Evolutionary conservation across 64 coral and sea anemone species (phyloP), one percentile per base, ranked within the genome.

Genomic region (Trachythela sp.): DNA sequence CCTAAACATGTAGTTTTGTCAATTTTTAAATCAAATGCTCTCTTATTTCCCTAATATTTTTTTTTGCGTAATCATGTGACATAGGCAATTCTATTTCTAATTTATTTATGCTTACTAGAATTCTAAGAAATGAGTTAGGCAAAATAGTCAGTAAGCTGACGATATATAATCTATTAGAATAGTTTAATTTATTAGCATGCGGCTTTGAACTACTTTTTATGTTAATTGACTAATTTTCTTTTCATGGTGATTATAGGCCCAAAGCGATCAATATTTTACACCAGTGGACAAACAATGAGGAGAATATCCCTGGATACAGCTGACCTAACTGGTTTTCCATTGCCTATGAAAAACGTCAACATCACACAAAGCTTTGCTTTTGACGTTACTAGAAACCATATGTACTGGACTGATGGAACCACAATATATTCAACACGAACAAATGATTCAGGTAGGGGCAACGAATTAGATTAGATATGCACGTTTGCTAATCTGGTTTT

Each of bases 321-420:
- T 64, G 56, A 64, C 56, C 20, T 64, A 27, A 64, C 56, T 20
- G 8, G 20, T n/a, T 64, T n/a, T 64, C 56, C 56, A 64, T 64
- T 64, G 56, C 56, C 56, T 2, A 26, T 64, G 6, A 64, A 64
- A 2, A 9, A 29, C 7, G 8, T 80, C 15, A 37, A 80, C 20
- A 36, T 39, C 26, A 35, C 32, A 39, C 20, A 6, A 5, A 30
- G 30, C 35, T 37, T 80, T 29, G 9, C 34, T 17, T 35, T 36
- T 22, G 34, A 37, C 35, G 20, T 30, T 34, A 35, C 20, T 37
- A 14, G 34, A 37, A 22, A 18, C 34, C 30, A 2, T 36, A 36
- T 80, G 13, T 80, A 80, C 75, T 80, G 75, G 75, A 80, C 75
- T 39, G 75, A 80, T 39, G 37, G 33, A n/a, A 80, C 10, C 33